Evolutionary conservation across 2,797 vertebrate species (phyloP), one percentile per base, ranked within the genome.

Genomic region (Hyperoplus lanceolatus): DNA sequence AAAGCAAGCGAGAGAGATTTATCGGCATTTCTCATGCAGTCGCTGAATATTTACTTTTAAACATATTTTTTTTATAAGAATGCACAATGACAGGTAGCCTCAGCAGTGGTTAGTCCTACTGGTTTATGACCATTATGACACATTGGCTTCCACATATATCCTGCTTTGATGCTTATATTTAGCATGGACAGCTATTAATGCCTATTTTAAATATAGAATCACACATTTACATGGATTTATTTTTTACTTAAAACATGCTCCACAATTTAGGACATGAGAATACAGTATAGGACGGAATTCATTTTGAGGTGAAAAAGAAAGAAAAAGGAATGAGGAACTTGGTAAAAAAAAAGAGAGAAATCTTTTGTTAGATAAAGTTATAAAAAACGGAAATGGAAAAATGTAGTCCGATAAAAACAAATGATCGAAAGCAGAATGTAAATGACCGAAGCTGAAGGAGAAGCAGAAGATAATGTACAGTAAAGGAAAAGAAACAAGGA

Each of bases 1-100:
- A 51, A 61, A 16, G 13, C 48, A 61, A 16, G 13, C 48, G 43
- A 59, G 11, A 57, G 39, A 59, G 72, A 49, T 73, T 68, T 69
- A 48, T n/a, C 65, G 51, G 57, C 14, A 29, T 11, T 62, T 56
- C n/a, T 38, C 18, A 13, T 18, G 3, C 45, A 60, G 36, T 45
- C 38, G 15, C 54, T 1, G 9, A 43, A 4, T 60, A 55, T 46
- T 51, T 38, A 16, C 45, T 13, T 7, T 15, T 57, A 29, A 42
- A n/a, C 16, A 50, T 11, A 6, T 46, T 12, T 29, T 12, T 29
- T 51, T 73, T 73, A 21, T 50, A 57, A 56, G 56, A 70, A 18
- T 57, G 16, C 53, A 2, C 1, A 5, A 6, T 4, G 4, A 42
- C n/a, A 36, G 45, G 6, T 43, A 38, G 8, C 3, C 39, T 66